Conservation (phyloP, 2,888 invertebrate species). For the Patella depressa region DNA sequence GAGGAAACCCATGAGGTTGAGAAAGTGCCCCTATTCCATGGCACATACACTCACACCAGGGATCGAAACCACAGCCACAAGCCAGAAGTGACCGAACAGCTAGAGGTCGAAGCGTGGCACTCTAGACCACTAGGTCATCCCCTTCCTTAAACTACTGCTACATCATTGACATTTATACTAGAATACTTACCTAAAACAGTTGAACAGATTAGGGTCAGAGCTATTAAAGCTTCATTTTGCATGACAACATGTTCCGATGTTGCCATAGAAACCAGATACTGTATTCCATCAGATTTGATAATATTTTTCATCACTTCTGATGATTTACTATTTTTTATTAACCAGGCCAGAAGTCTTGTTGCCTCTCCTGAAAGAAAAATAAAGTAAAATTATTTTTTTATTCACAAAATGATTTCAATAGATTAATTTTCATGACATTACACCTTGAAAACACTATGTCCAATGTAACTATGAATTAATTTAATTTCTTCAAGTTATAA, state of each 20-base stretch:
- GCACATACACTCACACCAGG: no score
- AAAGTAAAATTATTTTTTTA: neutral
- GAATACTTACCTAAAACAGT: slow-evolving; percentile 53
- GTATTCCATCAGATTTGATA: slow-evolving; percentile 78
- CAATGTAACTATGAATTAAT: no score
- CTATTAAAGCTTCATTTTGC: slow-evolving; percentile 74
- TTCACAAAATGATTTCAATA: neutral
- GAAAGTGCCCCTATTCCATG: no score
- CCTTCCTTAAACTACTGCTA: no score
- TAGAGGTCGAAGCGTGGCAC: no score
- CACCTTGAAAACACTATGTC: no score
- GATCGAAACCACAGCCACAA: no score
- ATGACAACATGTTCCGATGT: slow-evolving; percentile 87
- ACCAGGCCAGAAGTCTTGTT: slow-evolving; percentile 75
- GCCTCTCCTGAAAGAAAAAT: slow-evolving; percentile 66
- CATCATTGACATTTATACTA: no score
- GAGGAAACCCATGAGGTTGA: no score
- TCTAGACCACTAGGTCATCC: no score
- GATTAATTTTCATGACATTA: neutral
- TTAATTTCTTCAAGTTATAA: no score
- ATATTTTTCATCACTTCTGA: slow-evolving; percentile 72
- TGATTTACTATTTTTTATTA: slow-evolving; percentile 78
- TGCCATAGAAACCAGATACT: slow-evolving; percentile 85
- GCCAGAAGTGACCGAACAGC: no score
- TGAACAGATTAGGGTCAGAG: slow-evolving; percentile 65